Base-by-base conservation (phyloP, 2,888 invertebrate species). In the Chrysomela aeneicollis region DNA sequence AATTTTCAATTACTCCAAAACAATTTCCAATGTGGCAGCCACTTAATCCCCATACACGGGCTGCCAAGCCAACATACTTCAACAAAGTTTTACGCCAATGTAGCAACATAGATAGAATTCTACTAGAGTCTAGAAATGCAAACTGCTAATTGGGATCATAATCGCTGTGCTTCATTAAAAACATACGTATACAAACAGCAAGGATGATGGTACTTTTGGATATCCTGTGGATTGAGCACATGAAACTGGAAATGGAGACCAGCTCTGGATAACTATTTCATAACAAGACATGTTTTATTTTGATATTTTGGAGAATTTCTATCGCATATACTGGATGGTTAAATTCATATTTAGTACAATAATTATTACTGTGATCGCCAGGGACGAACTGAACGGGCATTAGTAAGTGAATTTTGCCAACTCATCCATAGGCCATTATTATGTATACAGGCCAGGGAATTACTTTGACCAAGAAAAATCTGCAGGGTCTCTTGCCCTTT, bases 41-140 rank as follows among this genome's bases (percentile, higher is more conserved):
- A 42, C 42, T 42, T 42, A 15, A 42, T 42, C 42, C 42, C 4
- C n/a, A 35, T 35, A 35, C 35, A 4, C 15, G 4, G 42, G n/a
- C 42, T 42, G 42, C 42, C 42, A 42, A n/a, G 15, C 42, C n/a
- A 6, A 42, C 15, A 42, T 42, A 42, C 42, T 42, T 42, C 42
- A 42, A 42, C 15, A 15, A 42, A 42, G 42, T 42, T 42, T 42
- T 6, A 15, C 15, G 42, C 15, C n/a, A 12, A 42, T 42, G 42
- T 42, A 6, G 42, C 42, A 42, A 26, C 26, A 26, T 42, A 15
- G 2, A 15, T 15, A 42, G 15, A 42, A 15, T 42, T n/a, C 42
- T n/a, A n/a, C n/a, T 15, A 15, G 15, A 42, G 42, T 15, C 15
- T 6, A 15, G 4, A 15, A 15, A 42, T 12, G 42, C 42, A 42